Conservation (phyloP, 2,888 invertebrate genomes). For the Dryobotodes eremita region DNA sequence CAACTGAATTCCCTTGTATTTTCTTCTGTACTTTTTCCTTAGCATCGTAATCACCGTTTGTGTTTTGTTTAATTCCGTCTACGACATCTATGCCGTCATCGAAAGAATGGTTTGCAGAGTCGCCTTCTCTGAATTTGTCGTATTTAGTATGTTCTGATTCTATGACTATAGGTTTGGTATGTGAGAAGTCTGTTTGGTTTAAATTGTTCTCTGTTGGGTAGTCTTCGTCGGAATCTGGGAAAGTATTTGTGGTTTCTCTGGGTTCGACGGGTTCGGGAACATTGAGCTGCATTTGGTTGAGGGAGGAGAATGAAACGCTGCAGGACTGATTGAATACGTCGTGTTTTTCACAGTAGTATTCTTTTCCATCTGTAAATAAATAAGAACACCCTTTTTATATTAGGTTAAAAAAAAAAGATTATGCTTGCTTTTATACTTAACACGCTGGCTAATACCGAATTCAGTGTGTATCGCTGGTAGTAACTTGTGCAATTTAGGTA, state of each 20-base stretch:
- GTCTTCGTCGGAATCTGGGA: conserved; percentile 86
- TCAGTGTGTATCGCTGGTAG: too few species aligned
- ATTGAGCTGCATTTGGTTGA: conserved; percentile 85
- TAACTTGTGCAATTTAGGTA: too few species aligned
- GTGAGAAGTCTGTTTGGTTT: conserved; percentile 87
- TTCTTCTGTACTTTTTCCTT: conserved; percentile 78
- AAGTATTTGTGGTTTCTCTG: conserved; percentile 79
- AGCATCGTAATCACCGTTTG: conserved; percentile 72
- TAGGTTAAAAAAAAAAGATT: too few species aligned
- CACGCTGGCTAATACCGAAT: too few species aligned
- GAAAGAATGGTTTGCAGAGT: conserved; percentile 87
- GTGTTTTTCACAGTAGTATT: conserved; percentile 89
- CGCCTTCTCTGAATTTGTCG: conserved; percentile 80
- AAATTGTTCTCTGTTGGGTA: conserved; percentile 88
- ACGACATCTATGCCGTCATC: conserved; percentile 87
- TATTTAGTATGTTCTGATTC: conserved; percentile 84
- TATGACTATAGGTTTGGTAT: conserved; percentile 87
- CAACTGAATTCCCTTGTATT: conserved; percentile 84
- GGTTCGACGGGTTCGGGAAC: conserved; percentile 86
- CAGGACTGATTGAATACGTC: conserved; percentile 86
- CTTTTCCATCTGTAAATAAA: conserved; percentile 82
- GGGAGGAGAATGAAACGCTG: conserved; percentile 85
- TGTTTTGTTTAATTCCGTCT: conserved; percentile 80
- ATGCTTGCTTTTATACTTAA: too few species aligned
- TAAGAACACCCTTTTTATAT: too few species aligned